Conservation (phyloP, 2,797 vertebrate genomes). For the Mormyrops boulengeri region DNA sequence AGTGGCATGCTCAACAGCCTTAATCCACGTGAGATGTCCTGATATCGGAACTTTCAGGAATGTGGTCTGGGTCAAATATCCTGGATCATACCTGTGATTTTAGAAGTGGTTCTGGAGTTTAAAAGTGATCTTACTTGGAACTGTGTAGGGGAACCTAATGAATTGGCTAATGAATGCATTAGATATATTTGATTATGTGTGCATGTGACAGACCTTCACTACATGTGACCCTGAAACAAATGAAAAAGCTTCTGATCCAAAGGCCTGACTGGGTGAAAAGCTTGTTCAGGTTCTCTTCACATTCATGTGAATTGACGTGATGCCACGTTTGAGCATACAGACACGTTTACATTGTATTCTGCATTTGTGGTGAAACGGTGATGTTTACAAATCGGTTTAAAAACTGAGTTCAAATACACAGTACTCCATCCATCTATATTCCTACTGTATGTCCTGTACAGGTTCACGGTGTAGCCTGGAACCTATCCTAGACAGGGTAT, state of each 20-base stretch:
- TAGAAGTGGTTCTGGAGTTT: neutral
- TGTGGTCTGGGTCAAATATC: neutral
- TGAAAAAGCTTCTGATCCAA: neutral
- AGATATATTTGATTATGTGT: neutral
- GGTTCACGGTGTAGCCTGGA: neutral
- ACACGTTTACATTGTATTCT: neutral
- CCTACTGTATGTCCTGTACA: neutral
- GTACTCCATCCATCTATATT: neutral
- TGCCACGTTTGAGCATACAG: neutral
- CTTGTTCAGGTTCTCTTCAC: neutral
- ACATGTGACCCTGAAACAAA: neutral
- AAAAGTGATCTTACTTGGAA: neutral
- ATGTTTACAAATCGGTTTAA: neutral
- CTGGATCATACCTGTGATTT: neutral
- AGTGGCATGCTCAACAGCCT: neutral
- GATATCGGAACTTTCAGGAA: neutral
- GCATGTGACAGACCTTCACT: neutral
- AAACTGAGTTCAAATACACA: neutral
- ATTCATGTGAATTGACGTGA: neutral
- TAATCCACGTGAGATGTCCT: neutral
- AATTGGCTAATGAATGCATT: neutral
- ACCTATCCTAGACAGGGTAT: neutral
- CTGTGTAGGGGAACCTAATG: neutral
- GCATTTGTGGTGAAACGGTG: neutral
- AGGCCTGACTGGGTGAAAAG: neutral